Percentiles rank a stretch among this genome's conserved stretches.
Evolutionary conservation across 1,140 invertebrate genomes (phyloP).

Genomic region (Semibalanus balanoides): DNA sequence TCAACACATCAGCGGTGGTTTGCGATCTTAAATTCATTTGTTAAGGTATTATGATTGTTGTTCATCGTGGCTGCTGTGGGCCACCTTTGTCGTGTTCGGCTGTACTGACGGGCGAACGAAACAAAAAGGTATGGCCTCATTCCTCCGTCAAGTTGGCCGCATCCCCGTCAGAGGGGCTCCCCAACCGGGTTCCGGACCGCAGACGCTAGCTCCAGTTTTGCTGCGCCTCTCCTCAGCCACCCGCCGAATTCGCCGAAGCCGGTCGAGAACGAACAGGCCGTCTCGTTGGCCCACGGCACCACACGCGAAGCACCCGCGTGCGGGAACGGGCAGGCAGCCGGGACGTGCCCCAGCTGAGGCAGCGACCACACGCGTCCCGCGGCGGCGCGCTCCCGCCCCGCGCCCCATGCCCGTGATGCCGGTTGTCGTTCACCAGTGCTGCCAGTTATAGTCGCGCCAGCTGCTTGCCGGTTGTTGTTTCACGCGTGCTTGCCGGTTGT

Average conservation of each 20-base stretch:
- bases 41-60: too few relatives aligned
- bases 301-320: background rate
- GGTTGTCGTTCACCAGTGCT: background rate
- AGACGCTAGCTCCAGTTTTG: background rate
- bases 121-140: background rate
- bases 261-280: too few relatives aligned
- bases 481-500: background rate
- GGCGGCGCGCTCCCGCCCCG: too few relatives aligned
- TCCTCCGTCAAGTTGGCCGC: background rate
- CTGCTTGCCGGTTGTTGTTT: background rate
- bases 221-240: background rate
- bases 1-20: background rate
- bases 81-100: too few relatives aligned
- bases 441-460: background rate
- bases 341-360: background rate
- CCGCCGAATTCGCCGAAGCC: background rate
- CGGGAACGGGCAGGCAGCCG: background rate
- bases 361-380: background rate
- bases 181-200: too few relatives aligned
- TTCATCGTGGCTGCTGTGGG: too few relatives aligned
- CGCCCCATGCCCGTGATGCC: too few relatives aligned
- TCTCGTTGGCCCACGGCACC: background rate
- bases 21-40: too few relatives aligned
- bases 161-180: too few relatives aligned
- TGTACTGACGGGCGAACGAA: background rate